A percentile compares a stretch with the other conserved stretches of the same genome.
phyloP scores from a whole-genome alignment of 1,140 invertebrate species.

The Papilio aristodemus region DNA sequence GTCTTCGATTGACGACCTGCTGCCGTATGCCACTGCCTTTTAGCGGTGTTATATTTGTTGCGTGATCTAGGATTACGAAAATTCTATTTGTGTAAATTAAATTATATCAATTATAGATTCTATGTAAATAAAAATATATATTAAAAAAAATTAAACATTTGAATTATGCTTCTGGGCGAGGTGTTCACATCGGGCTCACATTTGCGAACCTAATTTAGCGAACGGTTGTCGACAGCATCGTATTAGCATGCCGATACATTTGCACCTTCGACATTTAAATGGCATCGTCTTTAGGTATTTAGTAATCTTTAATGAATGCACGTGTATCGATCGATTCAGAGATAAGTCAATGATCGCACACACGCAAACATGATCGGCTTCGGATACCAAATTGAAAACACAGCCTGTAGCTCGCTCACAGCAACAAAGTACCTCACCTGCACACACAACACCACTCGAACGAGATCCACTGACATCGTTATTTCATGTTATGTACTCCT shows the following conservation, averaged over 20 bases:
- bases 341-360: not conserved
- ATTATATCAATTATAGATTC: no score
- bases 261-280: slow-evolving; percentile 41
- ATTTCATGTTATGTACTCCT: no score
- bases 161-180: no score
- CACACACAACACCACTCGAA: no score
- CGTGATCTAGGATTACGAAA: not conserved
- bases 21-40: not conserved
- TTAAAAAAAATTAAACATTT: no score
- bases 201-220: slow-evolving; percentile 19
- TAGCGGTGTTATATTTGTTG: not conserved
- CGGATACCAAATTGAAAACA: not conserved
- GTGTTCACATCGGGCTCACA: not conserved
- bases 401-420: not conserved
- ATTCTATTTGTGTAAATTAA: no score
- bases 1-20: not conserved
- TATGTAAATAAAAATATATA: no score
- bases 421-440: not conserved
- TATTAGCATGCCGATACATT: slow-evolving; percentile 34
- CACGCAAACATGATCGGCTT: no score
- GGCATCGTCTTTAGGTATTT: slow-evolving; percentile 26
- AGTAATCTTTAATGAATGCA: slow-evolving; percentile 14
- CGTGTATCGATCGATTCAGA: not conserved
- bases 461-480: no score
- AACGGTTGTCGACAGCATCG: slow-evolving; percentile 17